phyloP scores from a whole-genome alignment of 2,113 vertebrate species.

The Picathartes gymnocephalus region DNA sequence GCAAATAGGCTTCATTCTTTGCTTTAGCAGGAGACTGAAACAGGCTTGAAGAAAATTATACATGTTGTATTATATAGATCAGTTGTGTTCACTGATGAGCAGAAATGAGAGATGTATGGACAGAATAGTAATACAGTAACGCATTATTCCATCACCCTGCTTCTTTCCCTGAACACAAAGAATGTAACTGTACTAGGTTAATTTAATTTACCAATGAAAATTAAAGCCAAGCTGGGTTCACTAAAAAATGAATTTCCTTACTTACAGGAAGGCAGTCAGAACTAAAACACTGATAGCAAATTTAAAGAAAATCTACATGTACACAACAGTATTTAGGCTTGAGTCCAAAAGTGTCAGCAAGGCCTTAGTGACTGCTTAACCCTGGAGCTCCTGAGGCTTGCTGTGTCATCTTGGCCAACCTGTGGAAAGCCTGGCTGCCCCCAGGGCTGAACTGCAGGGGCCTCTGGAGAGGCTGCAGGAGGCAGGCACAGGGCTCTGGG shows the following conservation, averaged over 20 bases:
- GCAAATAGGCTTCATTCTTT: background rate
- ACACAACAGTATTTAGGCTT: background rate
- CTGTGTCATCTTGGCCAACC: background rate
- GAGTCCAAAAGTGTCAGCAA: background rate
- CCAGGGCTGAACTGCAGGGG: background rate
- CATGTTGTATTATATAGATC: background rate
- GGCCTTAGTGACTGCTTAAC: background rate
- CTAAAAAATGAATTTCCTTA: background rate
- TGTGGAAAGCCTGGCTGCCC: background rate
- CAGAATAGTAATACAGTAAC: background rate
- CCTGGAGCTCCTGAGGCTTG: background rate
- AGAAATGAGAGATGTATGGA: background rate
- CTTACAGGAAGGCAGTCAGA: background rate
- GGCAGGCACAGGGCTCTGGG: background rate
- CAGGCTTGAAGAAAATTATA: background rate
- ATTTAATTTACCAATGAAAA: background rate
- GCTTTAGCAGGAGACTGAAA: background rate
- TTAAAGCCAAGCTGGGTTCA: background rate
- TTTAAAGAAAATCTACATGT: background rate
- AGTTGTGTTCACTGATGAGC: background rate
- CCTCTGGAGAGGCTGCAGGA: background rate
- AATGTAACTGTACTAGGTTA: background rate
- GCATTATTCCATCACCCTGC: background rate
- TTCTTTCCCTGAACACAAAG: background rate
- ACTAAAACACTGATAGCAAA: background rate